Evolutionary conservation across 92 coral and sea anemone species (phyloP).

Genomic region (Epizoanthus fatuus): DNA sequence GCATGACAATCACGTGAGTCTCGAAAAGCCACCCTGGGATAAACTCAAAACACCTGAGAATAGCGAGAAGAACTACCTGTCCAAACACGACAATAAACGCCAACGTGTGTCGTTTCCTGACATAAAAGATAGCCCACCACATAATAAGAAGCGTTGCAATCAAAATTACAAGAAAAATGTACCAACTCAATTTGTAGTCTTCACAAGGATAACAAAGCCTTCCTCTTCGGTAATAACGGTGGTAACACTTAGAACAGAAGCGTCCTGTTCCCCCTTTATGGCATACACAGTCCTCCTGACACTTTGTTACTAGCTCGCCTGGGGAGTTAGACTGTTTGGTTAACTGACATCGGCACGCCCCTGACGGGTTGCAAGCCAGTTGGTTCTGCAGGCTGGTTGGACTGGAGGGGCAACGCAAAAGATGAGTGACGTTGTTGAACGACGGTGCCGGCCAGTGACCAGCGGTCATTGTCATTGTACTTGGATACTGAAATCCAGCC

Average conservation of each 20-base stretch:
- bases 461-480: conserved; percentile 47
- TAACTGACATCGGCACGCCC: conserved; percentile 45
- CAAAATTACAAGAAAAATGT: conserved; percentile 55
- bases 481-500: conserved; percentile 34
- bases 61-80: conserved; percentile 56
- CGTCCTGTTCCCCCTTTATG: conserved; percentile 66
- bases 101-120: conserved; percentile 31
- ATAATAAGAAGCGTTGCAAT: conserved; percentile 44
- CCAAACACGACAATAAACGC: conserved; percentile 55
- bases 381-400: neutral
- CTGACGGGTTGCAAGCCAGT: conserved; percentile 69
- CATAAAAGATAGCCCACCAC: conserved; percentile 56
- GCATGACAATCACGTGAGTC: conserved; percentile 61
- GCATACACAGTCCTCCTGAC: conserved; percentile 61
- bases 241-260: conserved; percentile 71
- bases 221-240: conserved; percentile 62
- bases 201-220: conserved; percentile 64
- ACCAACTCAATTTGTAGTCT: conserved; percentile 49
- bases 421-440: conserved; percentile 57
- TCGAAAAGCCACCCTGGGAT: conserved; percentile 77
- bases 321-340: neutral
- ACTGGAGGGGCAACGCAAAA: conserved; percentile 48
- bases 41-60: conserved; percentile 55
- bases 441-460: conserved; percentile 78
- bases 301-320: conserved; percentile 31